Percentiles rank a stretch among this genome's conserved stretches.
phyloP scores from a whole-genome alignment of 2,888 invertebrate species.

The Lepidochitona cinerea region DNA sequence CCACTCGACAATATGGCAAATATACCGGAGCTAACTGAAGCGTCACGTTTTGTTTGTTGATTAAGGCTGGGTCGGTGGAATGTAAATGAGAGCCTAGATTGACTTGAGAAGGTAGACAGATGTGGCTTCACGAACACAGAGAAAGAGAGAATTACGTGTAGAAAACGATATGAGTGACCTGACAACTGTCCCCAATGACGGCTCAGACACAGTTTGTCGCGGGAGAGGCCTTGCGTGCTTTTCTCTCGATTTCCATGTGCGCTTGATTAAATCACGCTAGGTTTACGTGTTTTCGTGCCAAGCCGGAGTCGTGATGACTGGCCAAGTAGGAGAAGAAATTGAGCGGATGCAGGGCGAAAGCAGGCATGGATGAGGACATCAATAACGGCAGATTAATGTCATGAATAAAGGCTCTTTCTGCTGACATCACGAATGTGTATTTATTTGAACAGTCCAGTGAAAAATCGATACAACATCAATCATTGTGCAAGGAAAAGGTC shows the following conservation, averaged over 20 bases:
- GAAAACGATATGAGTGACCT: background rate
- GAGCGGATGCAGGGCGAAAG: constrained; percentile 5
- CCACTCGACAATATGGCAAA: background rate
- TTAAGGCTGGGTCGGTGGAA: background rate
- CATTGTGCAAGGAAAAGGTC: background rate
- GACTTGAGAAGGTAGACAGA: background rate
- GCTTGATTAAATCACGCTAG: background rate
- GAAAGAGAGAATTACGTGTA: background rate
- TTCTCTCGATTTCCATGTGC: background rate
- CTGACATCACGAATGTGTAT: constrained; percentile 5
- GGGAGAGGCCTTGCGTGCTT: background rate
- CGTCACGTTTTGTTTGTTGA: background rate
- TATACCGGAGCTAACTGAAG: background rate
- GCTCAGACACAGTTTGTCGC: background rate
- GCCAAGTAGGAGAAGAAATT: background rate
- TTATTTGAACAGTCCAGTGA: background rate
- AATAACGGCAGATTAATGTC: constrained; percentile 5
- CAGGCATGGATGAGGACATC: background rate
- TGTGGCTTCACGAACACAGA: background rate
- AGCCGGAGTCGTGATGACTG: background rate
- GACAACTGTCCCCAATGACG: background rate
- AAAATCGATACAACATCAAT: constrained; percentile 4
- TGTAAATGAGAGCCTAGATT: background rate
- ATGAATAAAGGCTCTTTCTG: background rate
- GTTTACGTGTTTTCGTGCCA: constrained; percentile 7